These are phyloP conservation scores for Agrochola macilenta DNA, from an alignment of 2,888 invertebrate genomes.

Conservation along the genomic window DNA sequence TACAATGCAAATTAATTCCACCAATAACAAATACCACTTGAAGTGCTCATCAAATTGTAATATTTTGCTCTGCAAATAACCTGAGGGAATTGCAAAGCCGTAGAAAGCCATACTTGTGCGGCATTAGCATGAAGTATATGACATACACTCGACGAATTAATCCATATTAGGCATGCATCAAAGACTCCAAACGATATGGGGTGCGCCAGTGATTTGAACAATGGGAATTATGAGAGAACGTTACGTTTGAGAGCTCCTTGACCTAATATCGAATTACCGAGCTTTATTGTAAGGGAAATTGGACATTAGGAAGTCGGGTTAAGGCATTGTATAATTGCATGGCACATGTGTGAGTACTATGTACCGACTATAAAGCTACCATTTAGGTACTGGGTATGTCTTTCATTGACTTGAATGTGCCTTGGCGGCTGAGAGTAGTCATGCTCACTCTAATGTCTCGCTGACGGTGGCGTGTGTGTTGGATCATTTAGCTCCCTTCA, in stretches of 20 bases:
- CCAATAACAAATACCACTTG: slow-evolving; percentile 57
- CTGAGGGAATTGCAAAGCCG: slow-evolving; percentile 81
- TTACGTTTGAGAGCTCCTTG: slow-evolving; percentile 85
- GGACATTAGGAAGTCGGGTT: neutral
- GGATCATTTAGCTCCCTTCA: no score
- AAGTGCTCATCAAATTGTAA: slow-evolving; percentile 66
- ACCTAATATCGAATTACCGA: slow-evolving; percentile 82
- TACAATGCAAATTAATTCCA: slow-evolving; percentile 58
- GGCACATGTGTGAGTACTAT: no score
- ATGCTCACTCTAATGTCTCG: no score
- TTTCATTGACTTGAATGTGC: no score
- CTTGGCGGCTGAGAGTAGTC: no score
- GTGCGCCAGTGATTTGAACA: slow-evolving; percentile 83
- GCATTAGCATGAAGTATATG: slow-evolving; percentile 87
- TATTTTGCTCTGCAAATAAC: slow-evolving; percentile 73
- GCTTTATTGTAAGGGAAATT: slow-evolving; percentile 21
- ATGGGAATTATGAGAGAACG: slow-evolving; percentile 86
- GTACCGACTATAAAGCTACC: no score
- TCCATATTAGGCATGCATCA: slow-evolving; percentile 89
- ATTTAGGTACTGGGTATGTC: no score
- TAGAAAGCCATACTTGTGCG: slow-evolving; percentile 77
- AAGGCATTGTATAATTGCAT: no score
- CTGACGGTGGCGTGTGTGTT: no score
- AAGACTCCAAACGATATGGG: slow-evolving; percentile 83
- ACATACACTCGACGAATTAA: slow-evolving; percentile 87